These are phyloP conservation scores for Tenthredo amoena DNA, from an alignment of 2,888 invertebrate genomes.

Conservation along the genomic window DNA sequence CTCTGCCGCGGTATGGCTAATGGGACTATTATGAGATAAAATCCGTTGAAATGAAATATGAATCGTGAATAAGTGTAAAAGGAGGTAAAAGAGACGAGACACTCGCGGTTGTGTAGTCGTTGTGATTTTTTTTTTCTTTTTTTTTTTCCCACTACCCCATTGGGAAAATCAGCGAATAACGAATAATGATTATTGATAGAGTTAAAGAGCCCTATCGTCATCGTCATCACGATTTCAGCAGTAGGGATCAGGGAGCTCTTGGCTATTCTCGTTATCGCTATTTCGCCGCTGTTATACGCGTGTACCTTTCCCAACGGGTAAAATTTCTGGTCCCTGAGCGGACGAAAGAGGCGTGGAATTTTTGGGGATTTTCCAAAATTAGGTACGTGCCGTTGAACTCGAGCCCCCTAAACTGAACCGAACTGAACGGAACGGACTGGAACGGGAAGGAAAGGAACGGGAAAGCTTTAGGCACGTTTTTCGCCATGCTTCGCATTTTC, in stretches of 20 bases:
- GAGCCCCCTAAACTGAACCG: neutral
- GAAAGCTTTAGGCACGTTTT: neutral
- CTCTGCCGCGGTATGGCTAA: neutral
- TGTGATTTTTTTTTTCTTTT: too few relatives aligned
- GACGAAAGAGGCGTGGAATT: constrained; percentile 18
- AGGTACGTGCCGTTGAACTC: constrained; percentile 33
- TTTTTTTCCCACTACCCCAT: too few relatives aligned
- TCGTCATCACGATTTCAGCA: too few relatives aligned
- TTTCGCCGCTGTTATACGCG: neutral
- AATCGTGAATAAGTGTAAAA: neutral
- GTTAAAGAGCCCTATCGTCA: too few relatives aligned
- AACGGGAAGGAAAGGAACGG: neutral
- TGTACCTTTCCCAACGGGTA: neutral
- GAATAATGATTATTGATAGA: too few relatives aligned
- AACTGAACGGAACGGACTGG: neutral
- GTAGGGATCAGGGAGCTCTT: too few relatives aligned
- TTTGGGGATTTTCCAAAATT: constrained; percentile 33
- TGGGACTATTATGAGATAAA: constrained; percentile 1
- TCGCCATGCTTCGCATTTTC: neutral
- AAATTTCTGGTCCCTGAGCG: neutral
- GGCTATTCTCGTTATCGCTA: neutral
- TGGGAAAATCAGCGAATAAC: too few relatives aligned
- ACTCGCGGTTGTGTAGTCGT: too few relatives aligned
- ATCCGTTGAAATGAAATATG: neutral
- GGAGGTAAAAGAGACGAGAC: neutral